phyloP scores from a whole-genome alignment of 2,113 vertebrate species.

The Tonatia bakeri region DNA sequence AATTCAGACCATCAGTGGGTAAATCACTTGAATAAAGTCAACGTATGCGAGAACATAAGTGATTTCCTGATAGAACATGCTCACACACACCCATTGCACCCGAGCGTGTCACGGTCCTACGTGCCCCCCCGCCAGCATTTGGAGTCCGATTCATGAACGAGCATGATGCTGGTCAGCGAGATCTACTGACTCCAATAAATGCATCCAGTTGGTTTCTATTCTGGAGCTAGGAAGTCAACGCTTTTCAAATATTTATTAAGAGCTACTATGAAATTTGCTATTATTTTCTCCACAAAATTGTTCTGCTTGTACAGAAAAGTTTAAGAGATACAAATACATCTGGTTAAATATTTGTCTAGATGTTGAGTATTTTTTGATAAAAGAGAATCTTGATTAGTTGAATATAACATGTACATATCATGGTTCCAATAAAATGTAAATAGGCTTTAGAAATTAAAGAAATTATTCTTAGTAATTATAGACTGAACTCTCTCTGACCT shows the following conservation, averaged over 20 bases:
- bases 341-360: neutral
- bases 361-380: constrained; percentile 4
- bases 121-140: neutral
- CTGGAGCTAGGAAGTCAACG: neutral
- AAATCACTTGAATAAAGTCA: neutral
- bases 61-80: neutral
- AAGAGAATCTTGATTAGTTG: neutral
- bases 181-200: neutral
- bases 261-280: neutral
- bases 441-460: constrained; percentile 20
- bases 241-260: neutral
- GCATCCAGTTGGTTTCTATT: neutral
- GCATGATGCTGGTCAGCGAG: neutral
- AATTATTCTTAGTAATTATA: neutral
- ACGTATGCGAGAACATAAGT: neutral
- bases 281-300: neutral
- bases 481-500: neutral
- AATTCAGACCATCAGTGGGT: neutral
- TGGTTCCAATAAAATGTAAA: neutral
- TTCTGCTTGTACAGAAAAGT: neutral
- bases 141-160: neutral
- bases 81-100: neutral
- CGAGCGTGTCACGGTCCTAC: neutral
- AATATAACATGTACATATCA: neutral
- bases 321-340: neutral